phyloP scores from a whole-genome alignment of 1,140 invertebrate species.

The Holotrichia oblita region DNA sequence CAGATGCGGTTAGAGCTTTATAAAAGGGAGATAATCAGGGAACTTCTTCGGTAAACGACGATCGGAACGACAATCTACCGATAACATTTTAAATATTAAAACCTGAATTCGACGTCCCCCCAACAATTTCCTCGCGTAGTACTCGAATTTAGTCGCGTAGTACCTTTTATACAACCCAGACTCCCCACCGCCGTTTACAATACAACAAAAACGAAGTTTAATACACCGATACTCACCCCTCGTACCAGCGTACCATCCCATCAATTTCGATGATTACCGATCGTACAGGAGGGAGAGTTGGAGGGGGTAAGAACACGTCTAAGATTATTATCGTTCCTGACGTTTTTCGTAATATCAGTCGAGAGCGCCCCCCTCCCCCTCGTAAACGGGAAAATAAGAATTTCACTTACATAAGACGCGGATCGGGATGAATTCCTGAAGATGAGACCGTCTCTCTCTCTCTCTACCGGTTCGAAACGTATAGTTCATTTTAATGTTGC shows the following conservation, averaged over 20 bases:
- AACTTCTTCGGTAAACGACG: too few relatives aligned
- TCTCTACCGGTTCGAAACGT: neutral
- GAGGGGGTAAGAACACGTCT: neutral
- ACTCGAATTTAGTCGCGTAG: too few relatives aligned
- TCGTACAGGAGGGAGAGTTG: neutral
- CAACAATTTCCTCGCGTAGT: neutral
- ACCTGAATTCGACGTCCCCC: neutral
- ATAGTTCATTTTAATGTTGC: slow-evolving; percentile 25
- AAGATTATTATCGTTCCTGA: slow-evolving; percentile 24
- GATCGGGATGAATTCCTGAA: neutral
- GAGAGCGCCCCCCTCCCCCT: neutral
- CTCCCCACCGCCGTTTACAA: too few relatives aligned
- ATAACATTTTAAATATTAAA: slow-evolving; percentile 6
- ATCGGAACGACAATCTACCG: neutral
- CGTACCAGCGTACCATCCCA: neutral
- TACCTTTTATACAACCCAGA: too few relatives aligned
- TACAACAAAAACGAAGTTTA: too few relatives aligned
- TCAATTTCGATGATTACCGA: neutral
- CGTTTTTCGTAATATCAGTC: neutral
- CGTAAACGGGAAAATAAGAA: slow-evolving; percentile 5
- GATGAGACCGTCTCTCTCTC: too few relatives aligned
- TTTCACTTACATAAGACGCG: slow-evolving; percentile 2
- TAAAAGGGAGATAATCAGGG: neutral
- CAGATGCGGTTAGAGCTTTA: neutral
- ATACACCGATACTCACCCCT: neutral